Conservation (phyloP, 2,797 vertebrate species). For the Chelidonichthys spinosus region DNA sequence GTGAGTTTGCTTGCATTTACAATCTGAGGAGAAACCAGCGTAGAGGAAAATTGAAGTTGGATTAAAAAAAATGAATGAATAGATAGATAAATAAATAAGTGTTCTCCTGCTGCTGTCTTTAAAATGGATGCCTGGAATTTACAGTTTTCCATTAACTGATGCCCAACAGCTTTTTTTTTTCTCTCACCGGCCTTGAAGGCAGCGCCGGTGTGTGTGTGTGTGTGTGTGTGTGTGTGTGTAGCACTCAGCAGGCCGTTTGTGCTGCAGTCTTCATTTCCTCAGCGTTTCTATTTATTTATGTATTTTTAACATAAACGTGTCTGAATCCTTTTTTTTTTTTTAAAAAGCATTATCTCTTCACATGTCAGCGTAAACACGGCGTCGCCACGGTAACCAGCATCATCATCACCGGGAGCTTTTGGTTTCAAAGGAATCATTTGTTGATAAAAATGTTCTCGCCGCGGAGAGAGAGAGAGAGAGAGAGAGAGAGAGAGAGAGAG, state of each 20-base stretch:
- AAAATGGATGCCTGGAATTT: slow-evolving; percentile 84
- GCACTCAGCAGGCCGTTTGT: slow-evolving; percentile 50
- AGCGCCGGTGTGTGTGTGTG: slow-evolving; percentile 38
- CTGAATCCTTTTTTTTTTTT: slow-evolving; percentile 22
- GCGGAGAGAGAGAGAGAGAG: slow-evolving; percentile 14
- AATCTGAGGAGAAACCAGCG: slow-evolving; percentile 86
- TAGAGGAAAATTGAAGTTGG: slow-evolving; percentile 88
- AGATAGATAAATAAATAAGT: slow-evolving; percentile 86
- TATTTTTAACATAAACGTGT: slow-evolving; percentile 64
- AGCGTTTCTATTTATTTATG: slow-evolving; percentile 17
- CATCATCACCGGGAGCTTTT: slow-evolving; percentile 66
- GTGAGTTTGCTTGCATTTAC: slow-evolving; percentile 84
- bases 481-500: slow-evolving; percentile 26
- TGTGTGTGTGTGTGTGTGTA: slow-evolving; percentile 31
- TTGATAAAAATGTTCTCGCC: slow-evolving; percentile 54
- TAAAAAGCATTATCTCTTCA: slow-evolving; percentile 66
- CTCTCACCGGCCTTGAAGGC: slow-evolving; percentile 65
- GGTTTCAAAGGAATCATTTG: slow-evolving; percentile 69
- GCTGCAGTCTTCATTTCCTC: slow-evolving; percentile 65
- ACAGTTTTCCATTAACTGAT: slow-evolving; percentile 86
- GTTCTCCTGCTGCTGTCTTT: slow-evolving; percentile 82
- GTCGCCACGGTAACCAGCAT: slow-evolving; percentile 60
- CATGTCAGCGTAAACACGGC: slow-evolving; percentile 71
- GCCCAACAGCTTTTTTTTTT: slow-evolving; percentile 77
- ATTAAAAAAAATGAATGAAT: slow-evolving; percentile 83